Percentiles rank a stretch among this genome's conserved stretches.
phyloP scores from a whole-genome alignment of 2,113 vertebrate species.

The Leptodactylus fuscus region DNA sequence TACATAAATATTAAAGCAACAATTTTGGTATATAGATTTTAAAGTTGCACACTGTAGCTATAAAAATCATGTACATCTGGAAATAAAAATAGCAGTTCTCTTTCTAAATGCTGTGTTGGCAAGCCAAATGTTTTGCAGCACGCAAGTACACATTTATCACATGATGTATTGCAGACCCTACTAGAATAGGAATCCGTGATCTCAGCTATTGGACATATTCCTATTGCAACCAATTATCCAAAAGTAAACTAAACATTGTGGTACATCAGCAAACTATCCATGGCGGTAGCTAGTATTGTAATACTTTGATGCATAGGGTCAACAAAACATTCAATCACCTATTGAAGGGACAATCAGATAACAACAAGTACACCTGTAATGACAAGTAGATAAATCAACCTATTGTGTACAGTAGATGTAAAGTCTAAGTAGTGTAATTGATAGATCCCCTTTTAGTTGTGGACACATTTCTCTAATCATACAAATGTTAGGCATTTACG shows the following conservation, averaged over 20 bases:
- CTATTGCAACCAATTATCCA: no score
- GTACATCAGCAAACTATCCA: neutral
- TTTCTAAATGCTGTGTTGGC: neutral
- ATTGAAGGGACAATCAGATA: neutral
- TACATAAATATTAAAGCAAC: neutral
- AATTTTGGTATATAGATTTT: neutral
- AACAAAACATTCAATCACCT: neutral
- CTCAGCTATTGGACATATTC: neutral
- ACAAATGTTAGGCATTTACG: no score
- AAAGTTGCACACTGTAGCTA: neutral
- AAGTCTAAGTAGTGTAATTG: no score
- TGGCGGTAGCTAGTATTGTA: neutral
- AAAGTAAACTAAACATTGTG: neutral
- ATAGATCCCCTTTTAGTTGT: no score
- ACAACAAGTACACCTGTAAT: no score
- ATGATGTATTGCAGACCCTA: neutral
- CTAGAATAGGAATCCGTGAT: neutral
- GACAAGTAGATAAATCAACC: neutral
- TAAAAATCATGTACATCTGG: no score
- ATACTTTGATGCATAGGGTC: neutral
- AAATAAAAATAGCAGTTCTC: no score
- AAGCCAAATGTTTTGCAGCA: neutral
- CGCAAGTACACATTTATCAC: slow-evolving; percentile 1
- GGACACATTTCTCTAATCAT: no score
- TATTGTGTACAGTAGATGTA: no score